Base-by-base conservation (phyloP, 1,140 invertebrate genomes). In the Muscidifurax raptorellus region DNA sequence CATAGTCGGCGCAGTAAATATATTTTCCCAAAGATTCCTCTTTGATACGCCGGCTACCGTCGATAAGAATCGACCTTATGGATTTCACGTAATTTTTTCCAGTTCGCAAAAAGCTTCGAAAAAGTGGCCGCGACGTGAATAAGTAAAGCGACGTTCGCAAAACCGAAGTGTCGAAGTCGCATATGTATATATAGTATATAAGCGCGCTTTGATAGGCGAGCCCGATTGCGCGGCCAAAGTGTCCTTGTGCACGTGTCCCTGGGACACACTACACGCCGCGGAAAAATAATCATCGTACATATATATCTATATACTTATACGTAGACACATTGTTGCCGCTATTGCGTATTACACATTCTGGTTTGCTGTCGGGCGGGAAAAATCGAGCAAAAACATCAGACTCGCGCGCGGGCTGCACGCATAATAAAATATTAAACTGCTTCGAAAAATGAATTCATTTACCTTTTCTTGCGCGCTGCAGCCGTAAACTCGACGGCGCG, bases 21-120 rank as follows among this genome's bases (percentile, higher is more conserved):
- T 10, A 81, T 69, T 80, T 80, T 80, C 28, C 66, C 10, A 82
- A 64, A 74, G 40, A 82, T 44, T 25, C 32, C 25, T 59, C 52
- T 82, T 75, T 66, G 47, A 75, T 82, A 66, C 52, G 52, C n/a
- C 30, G 40, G n/a, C n/a, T 83, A 27, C 40, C 18, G 6, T 27
- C 25, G 72, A 83, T 69, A 47, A 47, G 27, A n/a, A 83, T 67
- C 36, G 40, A 67, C 32, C 47, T 67, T 69, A 47, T 64, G n/a
- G 59, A 76, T 76, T 83, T 82, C 28, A 12, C 32, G 32, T 64
- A 75, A 47, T 52, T 64, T 75, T 82, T 22, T 18, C 52, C 18
- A 22, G 18, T 1, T 59, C 52, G 52, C 52, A 59, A 59, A 59
- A 59, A 59, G 52, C 52, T 59, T 59, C 52, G 22, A 59, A 59